Evolutionary conservation across 2,113 vertebrate species (phyloP).

Genomic region (Pygoscelis antarcticus): DNA sequence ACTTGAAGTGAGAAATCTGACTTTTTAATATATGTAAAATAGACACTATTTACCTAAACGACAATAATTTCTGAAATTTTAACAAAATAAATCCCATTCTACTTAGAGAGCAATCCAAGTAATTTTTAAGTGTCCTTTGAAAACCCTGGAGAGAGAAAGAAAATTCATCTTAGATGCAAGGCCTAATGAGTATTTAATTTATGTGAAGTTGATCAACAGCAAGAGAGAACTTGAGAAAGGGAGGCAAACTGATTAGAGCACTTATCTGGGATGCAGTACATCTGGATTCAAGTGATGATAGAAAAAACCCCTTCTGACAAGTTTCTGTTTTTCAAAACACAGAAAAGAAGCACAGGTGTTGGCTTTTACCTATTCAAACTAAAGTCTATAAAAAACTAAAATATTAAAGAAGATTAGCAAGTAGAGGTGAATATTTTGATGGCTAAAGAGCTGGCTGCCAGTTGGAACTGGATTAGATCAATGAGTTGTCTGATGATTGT

Average conservation of each 20-base stretch:
- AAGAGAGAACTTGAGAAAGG: background rate
- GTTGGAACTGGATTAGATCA: background rate
- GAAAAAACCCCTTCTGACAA: background rate
- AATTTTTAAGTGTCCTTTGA: constrained; percentile 35
- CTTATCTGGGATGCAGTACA: background rate
- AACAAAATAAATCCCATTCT: background rate
- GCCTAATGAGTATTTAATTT: constrained; percentile 35
- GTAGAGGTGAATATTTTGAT: background rate
- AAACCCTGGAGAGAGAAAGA: background rate
- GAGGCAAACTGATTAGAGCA: background rate
- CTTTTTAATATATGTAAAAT: background rate
- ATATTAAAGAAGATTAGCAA: background rate
- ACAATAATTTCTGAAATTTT: background rate
- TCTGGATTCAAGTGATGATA: background rate
- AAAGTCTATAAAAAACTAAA: background rate
- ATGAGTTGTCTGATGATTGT: background rate
- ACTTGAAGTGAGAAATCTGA: background rate
- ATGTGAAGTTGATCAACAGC: constrained; percentile 32
- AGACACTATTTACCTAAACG: background rate
- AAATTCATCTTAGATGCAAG: background rate
- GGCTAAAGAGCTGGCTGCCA: background rate
- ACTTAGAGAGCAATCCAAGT: background rate
- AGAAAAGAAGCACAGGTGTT: background rate
- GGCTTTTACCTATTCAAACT: background rate
- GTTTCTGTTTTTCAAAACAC: background rate